These are phyloP conservation scores for Proisotoma minuta DNA, from an alignment of 2,888 invertebrate genomes.

Conservation along the genomic window DNA sequence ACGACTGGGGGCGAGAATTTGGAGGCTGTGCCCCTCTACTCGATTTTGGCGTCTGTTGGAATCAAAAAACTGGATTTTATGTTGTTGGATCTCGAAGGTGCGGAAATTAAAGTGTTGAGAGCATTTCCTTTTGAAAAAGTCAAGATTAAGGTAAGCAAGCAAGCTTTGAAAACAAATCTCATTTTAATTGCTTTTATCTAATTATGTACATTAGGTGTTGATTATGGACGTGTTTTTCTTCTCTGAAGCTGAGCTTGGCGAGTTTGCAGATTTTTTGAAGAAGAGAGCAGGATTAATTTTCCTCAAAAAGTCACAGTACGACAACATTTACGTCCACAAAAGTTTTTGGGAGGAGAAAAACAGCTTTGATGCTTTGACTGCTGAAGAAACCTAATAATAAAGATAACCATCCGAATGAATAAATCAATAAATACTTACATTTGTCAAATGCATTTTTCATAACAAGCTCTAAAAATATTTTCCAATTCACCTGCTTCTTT, in stretches of 20 bases:
- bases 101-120: background rate
- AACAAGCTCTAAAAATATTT: no score
- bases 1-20: background rate
- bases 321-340: background rate
- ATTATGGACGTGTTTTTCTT: background rate
- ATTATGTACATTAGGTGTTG: background rate
- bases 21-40: conserved; percentile 1
- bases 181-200: background rate
- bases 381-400: no score
- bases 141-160: background rate
- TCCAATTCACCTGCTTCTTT: no score
- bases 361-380: background rate
- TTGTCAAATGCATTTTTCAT: no score
- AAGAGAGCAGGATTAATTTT: background rate
- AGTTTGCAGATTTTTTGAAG: background rate
- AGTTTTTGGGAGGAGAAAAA: background rate
- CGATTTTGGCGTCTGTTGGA: background rate
- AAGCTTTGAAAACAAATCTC: background rate
- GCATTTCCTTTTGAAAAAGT: background rate
- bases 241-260: background rate
- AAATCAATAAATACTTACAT: no score
- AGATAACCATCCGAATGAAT: no score
- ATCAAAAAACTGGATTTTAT: background rate
- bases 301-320: background rate
- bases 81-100: background rate